A percentile compares a stretch with the other conserved stretches of the same genome.
Conservation (phyloP, 2,113 vertebrate genomes). For the Edolisoma coerulescens region DNA sequence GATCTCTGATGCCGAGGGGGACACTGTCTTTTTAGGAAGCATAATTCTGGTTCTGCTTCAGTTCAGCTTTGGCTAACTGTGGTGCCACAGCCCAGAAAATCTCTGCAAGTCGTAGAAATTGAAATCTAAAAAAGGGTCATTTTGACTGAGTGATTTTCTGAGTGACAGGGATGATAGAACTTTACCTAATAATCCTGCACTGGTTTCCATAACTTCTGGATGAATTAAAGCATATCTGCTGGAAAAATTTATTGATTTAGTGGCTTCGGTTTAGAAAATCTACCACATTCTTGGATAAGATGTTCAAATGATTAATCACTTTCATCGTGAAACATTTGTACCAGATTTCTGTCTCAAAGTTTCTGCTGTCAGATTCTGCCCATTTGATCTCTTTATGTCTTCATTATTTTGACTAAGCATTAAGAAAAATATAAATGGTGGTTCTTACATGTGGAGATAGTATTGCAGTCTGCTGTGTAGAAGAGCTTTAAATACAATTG, state of each 20-base stretch:
- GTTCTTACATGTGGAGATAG: not conserved
- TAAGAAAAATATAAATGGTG: not conserved
- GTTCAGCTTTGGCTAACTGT: not conserved
- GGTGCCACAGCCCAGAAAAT: not conserved
- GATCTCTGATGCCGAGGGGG: not conserved
- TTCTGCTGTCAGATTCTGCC: not conserved
- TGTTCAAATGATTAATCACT: not conserved
- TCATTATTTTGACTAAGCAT: not conserved
- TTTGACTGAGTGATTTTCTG: slow-evolving; percentile 1
- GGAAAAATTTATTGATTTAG: not conserved
- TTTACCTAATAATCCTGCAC: not conserved
- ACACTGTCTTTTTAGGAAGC: not conserved
- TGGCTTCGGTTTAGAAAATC: not conserved
- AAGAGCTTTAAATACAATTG: not conserved
- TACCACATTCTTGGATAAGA: not conserved
- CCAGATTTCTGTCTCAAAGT: not conserved
- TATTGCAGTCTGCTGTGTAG: not conserved
- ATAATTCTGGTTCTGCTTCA: not conserved
- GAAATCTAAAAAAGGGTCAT: not conserved
- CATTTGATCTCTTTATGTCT: not conserved
- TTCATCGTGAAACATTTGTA: not conserved
- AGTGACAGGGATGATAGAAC: not conserved
- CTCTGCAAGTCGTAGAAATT: not conserved
- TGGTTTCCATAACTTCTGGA: not conserved
- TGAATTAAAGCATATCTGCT: not conserved